A percentile compares a stretch with the other conserved stretches of the same genome.
These are phyloP conservation scores for Typhlichthys subterraneus DNA, from an alignment of 2,797 vertebrate species.

Conservation along the genomic window DNA sequence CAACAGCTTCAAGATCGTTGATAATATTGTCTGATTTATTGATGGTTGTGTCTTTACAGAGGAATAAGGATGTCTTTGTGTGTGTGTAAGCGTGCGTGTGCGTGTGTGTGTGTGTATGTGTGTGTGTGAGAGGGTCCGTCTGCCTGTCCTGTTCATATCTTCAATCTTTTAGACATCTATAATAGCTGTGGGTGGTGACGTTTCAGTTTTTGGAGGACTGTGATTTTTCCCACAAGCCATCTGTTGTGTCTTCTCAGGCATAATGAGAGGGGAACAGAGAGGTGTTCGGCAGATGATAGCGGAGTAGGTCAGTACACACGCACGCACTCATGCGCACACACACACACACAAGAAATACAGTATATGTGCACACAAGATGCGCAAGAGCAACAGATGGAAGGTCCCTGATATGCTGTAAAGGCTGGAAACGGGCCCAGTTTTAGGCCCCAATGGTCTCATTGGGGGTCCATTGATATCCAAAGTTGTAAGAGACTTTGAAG, in stretches of 20 bases:
- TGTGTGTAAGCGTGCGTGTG: background rate
- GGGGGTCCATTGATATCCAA: conserved; percentile 56
- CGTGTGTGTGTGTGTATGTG: background rate
- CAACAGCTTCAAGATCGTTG: conserved; percentile 38
- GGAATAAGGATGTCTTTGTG: conserved; percentile 13
- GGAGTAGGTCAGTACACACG: conserved; percentile 29
- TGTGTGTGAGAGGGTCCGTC: background rate
- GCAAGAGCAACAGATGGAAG: conserved; percentile 70
- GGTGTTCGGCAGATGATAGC: conserved; percentile 55
- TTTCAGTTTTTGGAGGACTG: conserved; percentile 41
- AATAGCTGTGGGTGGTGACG: conserved; percentile 47
- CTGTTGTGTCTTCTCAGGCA: conserved; percentile 58
- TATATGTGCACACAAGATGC: conserved; percentile 19
- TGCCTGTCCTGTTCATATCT: conserved; percentile 21
- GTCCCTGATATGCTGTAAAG: conserved; percentile 41
- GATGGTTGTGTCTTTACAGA: conserved; percentile 27
- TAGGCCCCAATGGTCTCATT: conserved; percentile 47
- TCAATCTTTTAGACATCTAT: conserved; percentile 50
- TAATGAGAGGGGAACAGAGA: conserved; percentile 59
- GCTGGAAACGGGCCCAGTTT: conserved; percentile 56
- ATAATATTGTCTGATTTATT: conserved; percentile 43
- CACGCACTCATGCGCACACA: conserved; percentile 3
- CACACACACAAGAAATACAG: conserved; percentile 18
- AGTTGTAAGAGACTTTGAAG: conserved; percentile 52
- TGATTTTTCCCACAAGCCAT: conserved; percentile 59